Percentiles rank a stretch among this genome's conserved stretches.
These are phyloP conservation scores for Jordanella pulchra DNA, from an alignment of 2,797 vertebrate species.

Conservation along the genomic window DNA sequence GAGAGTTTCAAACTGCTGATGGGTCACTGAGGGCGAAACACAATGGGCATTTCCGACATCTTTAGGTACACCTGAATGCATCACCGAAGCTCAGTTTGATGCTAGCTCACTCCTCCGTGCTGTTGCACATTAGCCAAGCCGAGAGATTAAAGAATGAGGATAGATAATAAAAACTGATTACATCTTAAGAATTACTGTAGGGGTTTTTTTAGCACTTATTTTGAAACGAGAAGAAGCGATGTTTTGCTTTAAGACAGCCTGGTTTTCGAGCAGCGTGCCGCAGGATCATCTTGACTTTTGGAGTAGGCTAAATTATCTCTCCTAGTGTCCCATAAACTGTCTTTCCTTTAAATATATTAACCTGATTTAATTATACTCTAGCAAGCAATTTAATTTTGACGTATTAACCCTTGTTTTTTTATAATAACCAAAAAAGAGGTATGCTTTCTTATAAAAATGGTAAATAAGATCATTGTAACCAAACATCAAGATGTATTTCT, in stretches of 20 bases:
- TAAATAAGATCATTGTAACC: background rate
- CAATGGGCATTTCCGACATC: constrained; percentile 9
- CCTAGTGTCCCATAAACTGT: background rate
- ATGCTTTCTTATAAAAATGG: background rate
- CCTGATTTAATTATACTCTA: background rate
- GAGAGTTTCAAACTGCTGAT: background rate
- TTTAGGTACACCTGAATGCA: constrained; percentile 31
- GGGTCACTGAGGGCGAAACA: background rate
- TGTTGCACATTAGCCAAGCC: background rate
- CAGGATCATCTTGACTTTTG: constrained; percentile 72
- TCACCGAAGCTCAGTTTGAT: constrained; percentile 13
- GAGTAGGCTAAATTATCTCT: constrained; percentile 79
- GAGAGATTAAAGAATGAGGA: background rate
- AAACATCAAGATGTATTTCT: background rate
- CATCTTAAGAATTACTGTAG: background rate
- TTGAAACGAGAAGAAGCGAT: constrained; percentile 58
- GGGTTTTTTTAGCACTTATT: background rate
- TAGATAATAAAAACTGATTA: too few species aligned
- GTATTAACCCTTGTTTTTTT: background rate
- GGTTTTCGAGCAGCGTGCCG: constrained; percentile 89
- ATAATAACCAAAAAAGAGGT: background rate
- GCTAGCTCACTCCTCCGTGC: background rate
- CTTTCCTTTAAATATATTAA: background rate
- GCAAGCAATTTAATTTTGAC: background rate
- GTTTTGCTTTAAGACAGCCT: constrained; percentile 84